Percentiles rank a stretch among this genome's conserved stretches.
Conservation (phyloP, 2,113 vertebrate genomes). For the Ictalurus furcatus region DNA sequence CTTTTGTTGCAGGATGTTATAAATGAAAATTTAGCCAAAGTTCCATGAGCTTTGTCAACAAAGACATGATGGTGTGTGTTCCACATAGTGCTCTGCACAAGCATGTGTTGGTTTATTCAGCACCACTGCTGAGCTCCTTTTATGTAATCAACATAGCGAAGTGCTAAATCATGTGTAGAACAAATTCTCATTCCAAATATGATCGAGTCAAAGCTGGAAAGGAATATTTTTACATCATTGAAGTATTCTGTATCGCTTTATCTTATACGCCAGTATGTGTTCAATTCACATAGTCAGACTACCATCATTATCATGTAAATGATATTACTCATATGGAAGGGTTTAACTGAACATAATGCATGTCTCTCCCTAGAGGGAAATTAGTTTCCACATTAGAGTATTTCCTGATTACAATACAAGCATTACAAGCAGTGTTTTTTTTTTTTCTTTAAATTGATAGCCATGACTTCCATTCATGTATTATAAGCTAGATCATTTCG, state of each 20-base stretch:
- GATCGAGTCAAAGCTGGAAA: not conserved
- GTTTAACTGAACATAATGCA: constrained; percentile 6
- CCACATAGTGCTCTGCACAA: constrained; percentile 40
- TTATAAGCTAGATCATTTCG: not conserved
- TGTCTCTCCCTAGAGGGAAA: not conserved
- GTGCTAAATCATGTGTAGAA: not conserved
- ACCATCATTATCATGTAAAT: constrained; percentile 8
- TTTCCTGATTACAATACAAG: constrained; percentile 11
- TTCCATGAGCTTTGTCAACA: constrained; percentile 95
- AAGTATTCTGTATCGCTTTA: not conserved
- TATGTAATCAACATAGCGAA: not conserved
- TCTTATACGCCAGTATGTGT: not conserved
- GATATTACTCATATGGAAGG: constrained; percentile 20
- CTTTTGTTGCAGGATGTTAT: constrained; percentile 99
- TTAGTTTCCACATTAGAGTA: not conserved
- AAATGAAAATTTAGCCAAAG: constrained; percentile 99
- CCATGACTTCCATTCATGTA: not conserved
- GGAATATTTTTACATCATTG: not conserved
- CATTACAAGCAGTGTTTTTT: not conserved
- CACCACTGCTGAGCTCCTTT: not conserved
- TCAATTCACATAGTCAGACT: not conserved
- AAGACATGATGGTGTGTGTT: constrained; percentile 93
- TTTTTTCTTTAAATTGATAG: not conserved
- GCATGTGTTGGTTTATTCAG: not conserved
- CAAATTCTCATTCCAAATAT: not conserved